Conservation (phyloP, 2,113 vertebrate species). For the Hyperoodon ampullatus region DNA sequence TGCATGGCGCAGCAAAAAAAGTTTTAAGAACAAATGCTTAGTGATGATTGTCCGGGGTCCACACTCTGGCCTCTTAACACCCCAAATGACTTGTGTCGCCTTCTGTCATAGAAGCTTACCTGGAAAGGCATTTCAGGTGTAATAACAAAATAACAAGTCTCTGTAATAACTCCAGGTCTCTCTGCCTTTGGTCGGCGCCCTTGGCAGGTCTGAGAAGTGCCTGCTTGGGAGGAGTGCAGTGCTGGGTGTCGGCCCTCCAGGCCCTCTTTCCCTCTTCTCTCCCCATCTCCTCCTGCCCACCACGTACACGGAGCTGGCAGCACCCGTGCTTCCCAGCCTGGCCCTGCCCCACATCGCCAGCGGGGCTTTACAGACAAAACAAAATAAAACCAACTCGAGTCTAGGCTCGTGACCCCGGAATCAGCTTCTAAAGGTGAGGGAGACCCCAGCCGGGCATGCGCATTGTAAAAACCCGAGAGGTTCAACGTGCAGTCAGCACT, state of each 20-base stretch:
- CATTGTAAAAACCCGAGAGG: too few relatives aligned
- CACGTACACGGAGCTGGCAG: not conserved
- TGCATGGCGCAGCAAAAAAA: too few relatives aligned
- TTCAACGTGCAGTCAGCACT: accelerated
- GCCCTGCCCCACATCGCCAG: not conserved
- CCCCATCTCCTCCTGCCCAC: not conserved
- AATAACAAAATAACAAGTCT: too few relatives aligned
- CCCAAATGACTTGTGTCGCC: not conserved
- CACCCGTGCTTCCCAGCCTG: too few relatives aligned
- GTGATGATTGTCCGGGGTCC: not conserved
- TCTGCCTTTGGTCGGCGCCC: not conserved
- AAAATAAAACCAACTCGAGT: not conserved
- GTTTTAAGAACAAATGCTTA: not conserved
- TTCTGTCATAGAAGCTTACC: not conserved
- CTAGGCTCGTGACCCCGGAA: not conserved
- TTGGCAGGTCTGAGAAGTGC: not conserved
- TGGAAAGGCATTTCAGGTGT: not conserved
- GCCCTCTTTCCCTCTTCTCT: too few relatives aligned
- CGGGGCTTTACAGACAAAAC: not conserved
- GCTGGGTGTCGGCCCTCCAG: not conserved
- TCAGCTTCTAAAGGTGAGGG: not conserved
- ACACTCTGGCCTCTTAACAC: not conserved
- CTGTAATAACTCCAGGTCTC: not conserved
- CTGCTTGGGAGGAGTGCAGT: not conserved
- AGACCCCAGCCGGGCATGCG: not conserved